A percentile compares a stretch with the other conserved stretches of the same genome.
These are phyloP conservation scores for Spialia ferax DNA, from an alignment of 2,888 invertebrate genomes.

Conservation along the genomic window DNA sequence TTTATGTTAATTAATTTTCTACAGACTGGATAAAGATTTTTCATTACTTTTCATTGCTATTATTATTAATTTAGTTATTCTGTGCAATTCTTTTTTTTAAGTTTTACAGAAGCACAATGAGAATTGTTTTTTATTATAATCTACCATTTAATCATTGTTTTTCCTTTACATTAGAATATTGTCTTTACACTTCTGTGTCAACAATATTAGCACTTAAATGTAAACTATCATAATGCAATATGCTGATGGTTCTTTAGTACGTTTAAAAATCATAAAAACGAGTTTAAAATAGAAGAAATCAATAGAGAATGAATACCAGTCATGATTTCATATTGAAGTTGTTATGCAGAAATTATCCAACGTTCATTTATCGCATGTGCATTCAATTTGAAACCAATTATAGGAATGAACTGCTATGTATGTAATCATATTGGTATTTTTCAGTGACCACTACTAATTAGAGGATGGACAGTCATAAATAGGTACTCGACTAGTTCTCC, in stretches of 20 bases:
- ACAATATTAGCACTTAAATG: too few relatives aligned
- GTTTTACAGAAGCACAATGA: too few relatives aligned
- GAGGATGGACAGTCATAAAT: slow-evolving; percentile 36
- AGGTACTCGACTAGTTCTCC: slow-evolving; percentile 35
- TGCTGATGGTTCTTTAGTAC: too few relatives aligned
- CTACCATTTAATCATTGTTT: too few relatives aligned
- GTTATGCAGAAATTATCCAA: not conserved
- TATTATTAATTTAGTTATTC: not conserved
- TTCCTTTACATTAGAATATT: too few relatives aligned
- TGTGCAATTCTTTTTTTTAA: not conserved
- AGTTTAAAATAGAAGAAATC: not conserved
- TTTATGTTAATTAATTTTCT: slow-evolving; percentile 4
- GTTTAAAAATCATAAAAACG: too few relatives aligned
- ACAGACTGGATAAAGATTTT: not conserved
- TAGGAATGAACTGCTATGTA: slow-evolving; percentile 4
- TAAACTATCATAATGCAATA: too few relatives aligned
- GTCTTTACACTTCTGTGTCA: too few relatives aligned
- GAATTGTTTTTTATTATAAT: too few relatives aligned
- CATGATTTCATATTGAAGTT: not conserved
- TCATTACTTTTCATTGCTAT: not conserved
- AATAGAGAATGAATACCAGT: not conserved
- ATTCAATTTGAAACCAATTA: slow-evolving; percentile 27
- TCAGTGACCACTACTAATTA: slow-evolving; percentile 33
- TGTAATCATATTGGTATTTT: slow-evolving; percentile 31
- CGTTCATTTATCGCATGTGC: slow-evolving; percentile 9